Percentiles rank a stretch among this genome's conserved stretches.
Conservation (phyloP, 2,797 vertebrate species). For the Hylomyscus alleni region DNA sequence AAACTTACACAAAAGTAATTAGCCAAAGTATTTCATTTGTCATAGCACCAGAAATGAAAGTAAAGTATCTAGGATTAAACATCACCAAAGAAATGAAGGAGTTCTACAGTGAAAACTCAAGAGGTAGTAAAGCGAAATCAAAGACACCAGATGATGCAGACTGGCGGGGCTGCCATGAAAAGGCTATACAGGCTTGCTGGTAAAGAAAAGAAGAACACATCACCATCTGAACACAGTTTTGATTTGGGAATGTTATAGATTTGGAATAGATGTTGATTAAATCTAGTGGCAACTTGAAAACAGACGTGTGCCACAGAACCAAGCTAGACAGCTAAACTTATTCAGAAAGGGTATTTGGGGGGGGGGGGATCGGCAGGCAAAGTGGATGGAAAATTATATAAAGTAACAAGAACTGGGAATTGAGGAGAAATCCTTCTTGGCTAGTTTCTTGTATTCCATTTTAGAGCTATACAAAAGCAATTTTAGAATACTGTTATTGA, state of each 20-base stretch:
- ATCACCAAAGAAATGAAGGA: background rate
- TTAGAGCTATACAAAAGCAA: constrained; percentile 73
- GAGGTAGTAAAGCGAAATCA: no score
- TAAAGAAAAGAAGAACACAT: background rate
- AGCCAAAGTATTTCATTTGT: background rate
- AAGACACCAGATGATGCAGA: no score
- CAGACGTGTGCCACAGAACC: background rate
- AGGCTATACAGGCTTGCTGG: background rate
- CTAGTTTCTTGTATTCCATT: constrained; percentile 18
- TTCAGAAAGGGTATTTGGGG: background rate
- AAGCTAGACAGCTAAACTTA: constrained; percentile 46
- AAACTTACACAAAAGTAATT: background rate
- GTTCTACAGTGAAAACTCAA: no score
- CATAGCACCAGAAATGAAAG: background rate
- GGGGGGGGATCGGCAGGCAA: background rate
- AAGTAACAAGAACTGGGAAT: constrained; percentile 69
- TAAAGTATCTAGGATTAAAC: background rate
- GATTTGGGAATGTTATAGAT: background rate
- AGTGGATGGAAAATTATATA: constrained; percentile 71
- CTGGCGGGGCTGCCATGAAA: no score
- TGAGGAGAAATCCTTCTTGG: constrained; percentile 71
- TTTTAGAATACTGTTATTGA: background rate
- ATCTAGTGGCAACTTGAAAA: constrained; percentile 41
- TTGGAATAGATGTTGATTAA: constrained; percentile 33
- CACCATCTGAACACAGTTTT: background rate